Conservation (phyloP, 2,888 invertebrate genomes). For the Pediacus dermestoides region DNA sequence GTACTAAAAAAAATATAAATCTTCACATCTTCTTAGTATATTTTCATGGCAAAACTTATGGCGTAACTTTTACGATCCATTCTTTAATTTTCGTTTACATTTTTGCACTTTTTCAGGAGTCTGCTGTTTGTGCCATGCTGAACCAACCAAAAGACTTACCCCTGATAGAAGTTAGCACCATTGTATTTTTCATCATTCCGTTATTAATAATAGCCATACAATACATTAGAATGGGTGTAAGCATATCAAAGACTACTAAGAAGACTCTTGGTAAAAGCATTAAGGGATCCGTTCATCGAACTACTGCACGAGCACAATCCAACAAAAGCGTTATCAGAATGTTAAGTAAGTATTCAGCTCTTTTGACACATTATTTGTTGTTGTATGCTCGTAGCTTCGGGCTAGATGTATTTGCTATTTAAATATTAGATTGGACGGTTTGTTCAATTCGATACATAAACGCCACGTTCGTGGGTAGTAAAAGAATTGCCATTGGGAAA, state of each 20-base stretch:
- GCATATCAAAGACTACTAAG: constrained; percentile 57
- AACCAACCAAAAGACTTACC: constrained; percentile 61
- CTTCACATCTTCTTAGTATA: too few species aligned
- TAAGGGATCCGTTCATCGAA: constrained; percentile 63
- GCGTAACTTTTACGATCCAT: too few species aligned
- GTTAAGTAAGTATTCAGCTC: constrained; percentile 62
- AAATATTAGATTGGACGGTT: too few species aligned
- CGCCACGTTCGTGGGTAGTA: too few species aligned
- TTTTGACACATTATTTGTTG: too few species aligned
- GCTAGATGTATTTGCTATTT: too few species aligned
- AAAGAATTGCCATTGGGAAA: too few species aligned
- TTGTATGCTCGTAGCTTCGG: constrained; percentile 7
- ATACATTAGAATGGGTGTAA: constrained; percentile 74
- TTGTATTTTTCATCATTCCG: constrained; percentile 76
- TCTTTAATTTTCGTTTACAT: too few species aligned
- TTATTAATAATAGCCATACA: constrained; percentile 71
- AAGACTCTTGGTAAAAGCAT: constrained; percentile 52
- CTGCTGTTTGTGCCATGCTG: constrained; percentile 77
- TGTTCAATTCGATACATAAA: too few species aligned
- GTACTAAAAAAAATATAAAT: too few species aligned
- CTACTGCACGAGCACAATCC: constrained; percentile 65
- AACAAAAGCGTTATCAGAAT: constrained; percentile 74
- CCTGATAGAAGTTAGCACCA: constrained; percentile 74
- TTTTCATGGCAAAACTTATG: too few species aligned
- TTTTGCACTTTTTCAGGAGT: constrained; percentile 60